phyloP scores from a whole-genome alignment of 1,140 invertebrate genomes.

The Melipona quadrifasciata region DNA sequence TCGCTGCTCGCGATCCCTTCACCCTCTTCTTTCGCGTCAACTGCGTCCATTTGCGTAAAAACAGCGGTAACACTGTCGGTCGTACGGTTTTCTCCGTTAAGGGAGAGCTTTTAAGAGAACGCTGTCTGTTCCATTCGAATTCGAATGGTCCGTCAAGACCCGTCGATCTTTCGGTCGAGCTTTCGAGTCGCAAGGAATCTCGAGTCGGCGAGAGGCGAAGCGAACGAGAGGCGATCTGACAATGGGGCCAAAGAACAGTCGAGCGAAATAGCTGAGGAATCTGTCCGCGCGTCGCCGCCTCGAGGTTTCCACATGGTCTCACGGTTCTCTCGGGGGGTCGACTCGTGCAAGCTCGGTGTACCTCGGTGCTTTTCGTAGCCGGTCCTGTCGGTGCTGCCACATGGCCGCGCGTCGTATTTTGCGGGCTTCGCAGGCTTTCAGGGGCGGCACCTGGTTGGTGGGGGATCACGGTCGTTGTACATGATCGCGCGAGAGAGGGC shows the following conservation, averaged over 20 bases:
- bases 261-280: neutral
- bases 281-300: conserved; percentile 62
- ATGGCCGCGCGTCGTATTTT: conserved; percentile 70
- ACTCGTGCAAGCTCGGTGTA: conserved; percentile 45
- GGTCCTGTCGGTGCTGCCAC: conserved; percentile 76
- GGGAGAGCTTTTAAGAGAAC: neutral
- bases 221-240: no score
- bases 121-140: neutral
- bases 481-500: neutral
- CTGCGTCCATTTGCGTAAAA: neutral
- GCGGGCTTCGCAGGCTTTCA: conserved; percentile 66
- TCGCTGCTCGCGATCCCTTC: neutral
- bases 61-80: neutral
- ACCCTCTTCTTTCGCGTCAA: neutral
- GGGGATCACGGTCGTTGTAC: conserved; percentile 36
- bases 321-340: conserved; percentile 46
- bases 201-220: neutral
- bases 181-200: neutral
- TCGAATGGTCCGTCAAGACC: neutral
- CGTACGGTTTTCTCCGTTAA: neutral
- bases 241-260: no score
- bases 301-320: conserved; percentile 72
- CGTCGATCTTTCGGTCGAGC: neutral
- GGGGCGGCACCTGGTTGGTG: conserved; percentile 61
- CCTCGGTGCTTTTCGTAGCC: conserved; percentile 53